These are phyloP conservation scores for Mola mola DNA, from an alignment of 2,113 vertebrate species.

Conservation along the genomic window DNA sequence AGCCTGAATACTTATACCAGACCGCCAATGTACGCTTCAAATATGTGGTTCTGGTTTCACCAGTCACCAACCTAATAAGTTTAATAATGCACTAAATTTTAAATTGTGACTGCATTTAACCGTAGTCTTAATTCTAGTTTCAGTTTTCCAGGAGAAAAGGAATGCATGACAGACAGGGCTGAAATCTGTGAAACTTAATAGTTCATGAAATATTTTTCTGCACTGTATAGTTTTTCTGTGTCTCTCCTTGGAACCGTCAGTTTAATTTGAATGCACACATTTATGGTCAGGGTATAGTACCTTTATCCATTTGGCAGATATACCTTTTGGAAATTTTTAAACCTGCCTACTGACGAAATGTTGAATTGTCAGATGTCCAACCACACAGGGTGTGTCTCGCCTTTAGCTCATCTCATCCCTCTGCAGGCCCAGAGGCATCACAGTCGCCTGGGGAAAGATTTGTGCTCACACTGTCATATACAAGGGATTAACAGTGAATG, in stretches of 20 bases:
- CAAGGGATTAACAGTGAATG: not conserved
- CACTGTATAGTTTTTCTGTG: slow-evolving; percentile 21
- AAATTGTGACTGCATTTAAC: slow-evolving; percentile 41
- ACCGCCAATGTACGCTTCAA: too few relatives aligned
- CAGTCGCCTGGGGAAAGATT: not conserved
- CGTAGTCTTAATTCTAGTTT: slow-evolving; percentile 34
- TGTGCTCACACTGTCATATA: too few relatives aligned
- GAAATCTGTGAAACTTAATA: slow-evolving; percentile 55
- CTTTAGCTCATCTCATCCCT: too few relatives aligned
- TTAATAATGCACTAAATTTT: slow-evolving; percentile 26
- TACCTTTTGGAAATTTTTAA: too few relatives aligned
- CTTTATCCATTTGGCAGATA: too few relatives aligned
- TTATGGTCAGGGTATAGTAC: not conserved
- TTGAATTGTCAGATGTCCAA: too few relatives aligned
- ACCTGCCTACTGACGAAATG: too few relatives aligned
- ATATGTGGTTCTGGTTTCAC: slow-evolving; percentile 18
- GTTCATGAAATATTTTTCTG: slow-evolving; percentile 38
- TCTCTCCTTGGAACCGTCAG: slow-evolving; percentile 24
- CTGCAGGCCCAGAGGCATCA: not conserved
- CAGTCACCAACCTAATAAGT: slow-evolving; percentile 56
- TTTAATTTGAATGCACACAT: slow-evolving; percentile 35
- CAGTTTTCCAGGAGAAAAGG: slow-evolving; percentile 28
- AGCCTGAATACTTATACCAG: too few relatives aligned
- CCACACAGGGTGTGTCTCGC: too few relatives aligned
- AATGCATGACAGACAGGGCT: slow-evolving; percentile 50